These are phyloP conservation scores for Stramonita haemastoma DNA, from an alignment of 2,888 invertebrate species.

Conservation along the genomic window DNA sequence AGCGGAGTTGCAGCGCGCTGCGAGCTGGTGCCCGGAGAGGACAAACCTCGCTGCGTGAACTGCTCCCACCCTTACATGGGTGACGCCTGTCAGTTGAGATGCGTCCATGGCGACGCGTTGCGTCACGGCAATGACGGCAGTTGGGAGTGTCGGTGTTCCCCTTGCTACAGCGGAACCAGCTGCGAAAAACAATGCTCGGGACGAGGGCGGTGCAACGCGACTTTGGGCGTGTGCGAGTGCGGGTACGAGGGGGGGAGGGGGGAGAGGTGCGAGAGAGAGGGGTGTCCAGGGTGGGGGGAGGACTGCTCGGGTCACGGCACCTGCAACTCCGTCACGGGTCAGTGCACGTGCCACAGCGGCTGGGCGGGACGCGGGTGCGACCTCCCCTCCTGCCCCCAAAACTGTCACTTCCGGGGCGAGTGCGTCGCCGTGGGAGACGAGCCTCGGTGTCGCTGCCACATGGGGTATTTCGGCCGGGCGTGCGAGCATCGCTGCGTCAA, in stretches of 20 bases:
- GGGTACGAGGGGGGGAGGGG: conserved; percentile 58
- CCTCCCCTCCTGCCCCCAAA: conserved; percentile 56
- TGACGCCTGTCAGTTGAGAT: conserved; percentile 61
- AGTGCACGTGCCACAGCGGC: conserved; percentile 61
- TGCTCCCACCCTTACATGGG: conserved; percentile 62
- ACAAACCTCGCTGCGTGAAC: conserved; percentile 60
- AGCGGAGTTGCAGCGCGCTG: conserved; percentile 58
- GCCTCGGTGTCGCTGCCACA: conserved; percentile 46
- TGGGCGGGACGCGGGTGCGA: conserved; percentile 63
- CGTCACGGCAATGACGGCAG: conserved; percentile 41
- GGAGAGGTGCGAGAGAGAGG: conserved; percentile 58
- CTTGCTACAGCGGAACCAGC: conserved; percentile 61
- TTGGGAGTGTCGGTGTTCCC: conserved; percentile 62
- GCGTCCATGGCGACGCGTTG: conserved; percentile 52
- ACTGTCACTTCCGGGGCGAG: conserved; percentile 35
- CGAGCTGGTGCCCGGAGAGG: conserved; percentile 48
- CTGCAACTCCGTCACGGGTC: conserved; percentile 57
- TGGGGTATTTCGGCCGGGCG: conserved; percentile 47
- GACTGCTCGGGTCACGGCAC: conserved; percentile 62
- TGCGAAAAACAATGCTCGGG: conserved; percentile 55
- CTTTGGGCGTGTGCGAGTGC: conserved; percentile 57
- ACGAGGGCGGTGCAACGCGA: conserved; percentile 49
- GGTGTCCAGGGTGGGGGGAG: conserved; percentile 60
- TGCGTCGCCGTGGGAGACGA: conserved; percentile 15
- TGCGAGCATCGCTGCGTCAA: conserved; percentile 51